phyloP scores from a whole-genome alignment of 2,113 vertebrate species.

The Pseudolaguvia tuberculata region DNA sequence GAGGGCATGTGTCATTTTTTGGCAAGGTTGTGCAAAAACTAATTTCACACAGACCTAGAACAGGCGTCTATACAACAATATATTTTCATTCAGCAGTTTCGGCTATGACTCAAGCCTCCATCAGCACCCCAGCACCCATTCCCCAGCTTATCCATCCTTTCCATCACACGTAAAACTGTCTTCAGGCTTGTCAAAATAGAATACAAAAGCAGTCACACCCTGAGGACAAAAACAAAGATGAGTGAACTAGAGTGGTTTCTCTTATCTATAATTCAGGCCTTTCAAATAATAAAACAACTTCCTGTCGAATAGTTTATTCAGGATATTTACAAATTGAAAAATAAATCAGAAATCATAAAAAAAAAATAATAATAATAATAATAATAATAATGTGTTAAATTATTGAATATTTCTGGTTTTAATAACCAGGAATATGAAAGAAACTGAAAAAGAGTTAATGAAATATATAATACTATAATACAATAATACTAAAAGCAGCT shows the following conservation, averaged over 20 bases:
- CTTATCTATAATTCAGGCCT: background rate
- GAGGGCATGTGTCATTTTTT: slow-evolving; percentile 35
- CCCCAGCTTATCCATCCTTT: slow-evolving; percentile 17
- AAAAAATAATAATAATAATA: too few species aligned
- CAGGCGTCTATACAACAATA: slow-evolving; percentile 16
- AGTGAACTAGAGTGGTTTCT: slow-evolving; percentile 2
- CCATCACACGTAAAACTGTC: slow-evolving; percentile 5
- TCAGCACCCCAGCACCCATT: background rate
- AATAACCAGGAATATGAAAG: background rate
- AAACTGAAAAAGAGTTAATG: too few species aligned
- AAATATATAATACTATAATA: background rate
- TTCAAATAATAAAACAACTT: background rate
- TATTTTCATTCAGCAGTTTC: slow-evolving; percentile 13
- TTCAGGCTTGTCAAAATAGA: background rate
- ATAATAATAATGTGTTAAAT: background rate
- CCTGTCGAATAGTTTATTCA: background rate
- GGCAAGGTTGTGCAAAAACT: slow-evolving; percentile 48
- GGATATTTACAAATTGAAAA: background rate
- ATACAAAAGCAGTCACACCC: slow-evolving; percentile 17
- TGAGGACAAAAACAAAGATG: slow-evolving; percentile 6
- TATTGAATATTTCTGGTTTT: background rate
- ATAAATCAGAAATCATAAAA: too few species aligned
- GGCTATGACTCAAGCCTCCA: background rate
- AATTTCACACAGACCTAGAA: slow-evolving; percentile 37
- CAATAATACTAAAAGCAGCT: slow-evolving; percentile 7